Conservation (phyloP, 2,888 invertebrate species). For the Boloria selene region DNA sequence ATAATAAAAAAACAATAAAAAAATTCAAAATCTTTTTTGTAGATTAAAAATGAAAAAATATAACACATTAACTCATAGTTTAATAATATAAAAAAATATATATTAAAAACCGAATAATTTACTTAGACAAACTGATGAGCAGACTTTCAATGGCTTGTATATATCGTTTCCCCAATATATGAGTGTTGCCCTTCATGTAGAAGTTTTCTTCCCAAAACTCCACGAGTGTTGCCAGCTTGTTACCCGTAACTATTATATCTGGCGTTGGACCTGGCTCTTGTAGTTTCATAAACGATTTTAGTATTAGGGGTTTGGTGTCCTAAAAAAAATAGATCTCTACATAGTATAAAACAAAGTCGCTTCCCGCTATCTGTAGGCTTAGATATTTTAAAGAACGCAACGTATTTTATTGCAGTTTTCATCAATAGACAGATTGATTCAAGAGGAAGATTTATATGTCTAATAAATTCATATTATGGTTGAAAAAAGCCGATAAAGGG, state of each 20-base stretch:
- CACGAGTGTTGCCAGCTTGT: constrained; percentile 69
- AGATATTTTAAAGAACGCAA: too few species aligned
- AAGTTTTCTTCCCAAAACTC: constrained; percentile 74
- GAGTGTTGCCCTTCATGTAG: constrained; percentile 46
- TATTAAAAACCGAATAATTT: not conserved
- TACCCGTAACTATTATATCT: constrained; percentile 67
- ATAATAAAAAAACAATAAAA: too few species aligned
- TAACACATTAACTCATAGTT: not conserved
- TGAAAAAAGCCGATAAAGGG: too few species aligned
- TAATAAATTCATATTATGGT: too few species aligned
- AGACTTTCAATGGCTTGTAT: constrained; percentile 62
- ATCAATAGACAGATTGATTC: too few species aligned
- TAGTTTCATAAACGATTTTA: constrained; percentile 61
- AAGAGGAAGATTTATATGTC: too few species aligned
- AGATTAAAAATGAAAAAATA: not conserved
- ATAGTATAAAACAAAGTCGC: not conserved
- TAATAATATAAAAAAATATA: too few species aligned
- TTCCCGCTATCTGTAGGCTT: too few species aligned
- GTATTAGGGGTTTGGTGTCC: constrained; percentile 69
- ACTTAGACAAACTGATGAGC: constrained; percentile 70
- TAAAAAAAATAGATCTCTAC: constrained; percentile 43
- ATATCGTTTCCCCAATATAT: constrained; percentile 53
- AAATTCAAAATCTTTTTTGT: not conserved
- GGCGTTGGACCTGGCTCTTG: constrained; percentile 61
- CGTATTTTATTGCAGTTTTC: too few species aligned